Conservation (phyloP, 2,888 invertebrate species). For the Drosophila falleni region DNA sequence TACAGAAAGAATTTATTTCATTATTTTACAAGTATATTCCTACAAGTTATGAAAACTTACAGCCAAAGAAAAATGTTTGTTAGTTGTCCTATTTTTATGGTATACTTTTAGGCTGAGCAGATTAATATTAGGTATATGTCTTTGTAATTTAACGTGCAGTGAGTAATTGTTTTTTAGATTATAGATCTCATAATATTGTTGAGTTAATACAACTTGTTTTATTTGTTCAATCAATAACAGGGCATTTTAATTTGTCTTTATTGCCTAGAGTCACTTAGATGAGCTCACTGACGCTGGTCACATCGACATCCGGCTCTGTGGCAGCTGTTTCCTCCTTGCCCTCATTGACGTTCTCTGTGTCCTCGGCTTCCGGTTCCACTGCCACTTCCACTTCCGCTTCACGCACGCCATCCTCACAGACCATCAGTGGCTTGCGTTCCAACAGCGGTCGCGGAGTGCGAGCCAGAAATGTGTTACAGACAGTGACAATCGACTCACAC, state of each 20-base stretch:
- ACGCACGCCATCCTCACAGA: conserved; percentile 71
- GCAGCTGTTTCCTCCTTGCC: conserved; percentile 33
- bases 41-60: background rate
- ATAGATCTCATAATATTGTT: background rate
- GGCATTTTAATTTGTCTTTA: conserved; percentile 16
- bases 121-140: background rate
- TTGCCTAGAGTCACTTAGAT: conserved; percentile 38
- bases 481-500: conserved; percentile 78
- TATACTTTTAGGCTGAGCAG: conserved; percentile 49
- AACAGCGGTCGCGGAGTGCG: conserved; percentile 80
- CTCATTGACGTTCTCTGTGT: conserved; percentile 41
- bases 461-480: conserved; percentile 75
- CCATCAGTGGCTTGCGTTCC: conserved; percentile 66
- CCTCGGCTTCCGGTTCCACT: conserved; percentile 46
- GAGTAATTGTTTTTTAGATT: background rate
- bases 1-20: background rate
- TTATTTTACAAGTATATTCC: background rate
- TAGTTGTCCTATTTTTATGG: background rate
- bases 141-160: background rate
- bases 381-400: conserved; percentile 50
- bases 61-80: conserved; percentile 1
- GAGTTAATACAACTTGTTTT: background rate
- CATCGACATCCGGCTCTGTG: conserved; percentile 43
- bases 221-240: background rate
- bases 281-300: conserved; percentile 38